These are phyloP conservation scores for Eustalomyia histrio DNA, from an alignment of 2,888 invertebrate species.

Conservation along the genomic window DNA sequence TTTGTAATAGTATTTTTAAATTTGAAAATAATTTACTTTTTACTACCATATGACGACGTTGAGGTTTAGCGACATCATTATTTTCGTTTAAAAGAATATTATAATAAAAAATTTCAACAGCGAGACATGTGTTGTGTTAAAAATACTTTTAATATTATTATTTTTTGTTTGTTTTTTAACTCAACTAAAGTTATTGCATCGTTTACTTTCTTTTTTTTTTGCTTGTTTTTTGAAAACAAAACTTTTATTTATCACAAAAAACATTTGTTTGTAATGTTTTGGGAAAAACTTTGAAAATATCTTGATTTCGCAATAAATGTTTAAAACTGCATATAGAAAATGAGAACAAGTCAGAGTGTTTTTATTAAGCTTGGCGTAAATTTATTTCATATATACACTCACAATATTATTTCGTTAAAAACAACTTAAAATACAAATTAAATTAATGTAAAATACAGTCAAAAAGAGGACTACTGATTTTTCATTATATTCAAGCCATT, in stretches of 20 bases:
- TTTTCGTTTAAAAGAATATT: conserved; percentile 41
- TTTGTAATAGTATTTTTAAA: conserved; percentile 35
- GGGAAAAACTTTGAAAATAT: neutral
- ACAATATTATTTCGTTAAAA: too few species aligned
- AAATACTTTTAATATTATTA: conserved; percentile 45
- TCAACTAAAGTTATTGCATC: conserved; percentile 49
- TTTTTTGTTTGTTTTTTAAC: too few species aligned
- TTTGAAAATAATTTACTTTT: conserved; percentile 63
- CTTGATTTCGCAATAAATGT: neutral
- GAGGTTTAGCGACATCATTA: conserved; percentile 53
- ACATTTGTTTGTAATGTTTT: conserved; percentile 44
- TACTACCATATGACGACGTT: conserved; percentile 53
- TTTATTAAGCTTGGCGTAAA: too few species aligned
- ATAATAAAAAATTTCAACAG: neutral
- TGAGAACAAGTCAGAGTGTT: too few species aligned
- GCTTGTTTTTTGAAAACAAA: conserved; percentile 30
- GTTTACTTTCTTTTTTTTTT: neutral
- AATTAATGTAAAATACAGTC: too few species aligned
- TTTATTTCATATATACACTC: too few species aligned
- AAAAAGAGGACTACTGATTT: too few species aligned
- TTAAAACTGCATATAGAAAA: neutral
- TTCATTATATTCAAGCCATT: too few species aligned
- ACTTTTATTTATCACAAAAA: conserved; percentile 55
- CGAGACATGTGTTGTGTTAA: conserved; percentile 52
- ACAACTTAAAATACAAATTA: too few species aligned